Evolutionary conservation across 2,113 vertebrate genomes (phyloP).

Genomic region (Microcebus murinus): DNA sequence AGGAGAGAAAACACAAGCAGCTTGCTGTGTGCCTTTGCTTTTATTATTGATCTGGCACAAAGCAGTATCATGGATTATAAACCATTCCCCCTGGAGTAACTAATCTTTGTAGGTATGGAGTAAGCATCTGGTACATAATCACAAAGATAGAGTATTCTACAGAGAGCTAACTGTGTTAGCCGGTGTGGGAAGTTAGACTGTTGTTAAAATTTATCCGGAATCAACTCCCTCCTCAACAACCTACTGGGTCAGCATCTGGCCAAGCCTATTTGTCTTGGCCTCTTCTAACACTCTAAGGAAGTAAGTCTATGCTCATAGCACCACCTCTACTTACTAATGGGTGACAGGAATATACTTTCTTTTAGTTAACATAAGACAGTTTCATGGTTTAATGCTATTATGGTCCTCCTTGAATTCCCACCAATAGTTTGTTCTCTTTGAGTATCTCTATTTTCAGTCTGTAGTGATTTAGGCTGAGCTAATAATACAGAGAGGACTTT

Average conservation of each 20-base stretch:
- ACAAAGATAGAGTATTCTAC: background rate
- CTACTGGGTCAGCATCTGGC: background rate
- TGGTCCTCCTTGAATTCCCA: background rate
- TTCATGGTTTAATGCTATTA: background rate
- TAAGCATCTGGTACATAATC: conserved; percentile 42
- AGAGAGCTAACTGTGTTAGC: background rate
- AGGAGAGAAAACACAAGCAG: background rate
- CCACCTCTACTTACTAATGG: background rate
- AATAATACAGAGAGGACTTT: background rate
- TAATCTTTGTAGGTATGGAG: conserved; percentile 24
- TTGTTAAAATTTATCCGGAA: conserved; percentile 50
- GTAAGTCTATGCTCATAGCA: background rate
- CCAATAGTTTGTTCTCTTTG: background rate
- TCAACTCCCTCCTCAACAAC: background rate
- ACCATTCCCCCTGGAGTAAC: conserved; percentile 31
- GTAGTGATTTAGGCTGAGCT: background rate
- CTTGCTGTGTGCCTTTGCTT: conserved; percentile 14
- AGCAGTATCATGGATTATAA: conserved; percentile 3
- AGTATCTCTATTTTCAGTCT: background rate
- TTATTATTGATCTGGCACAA: conserved; percentile 35
- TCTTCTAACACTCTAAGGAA: background rate
- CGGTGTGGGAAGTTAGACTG: conserved; percentile 13
- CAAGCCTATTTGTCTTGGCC: background rate
- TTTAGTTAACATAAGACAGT: background rate
- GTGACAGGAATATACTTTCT: background rate